Evolutionary conservation across 1,140 invertebrate species (phyloP), one percentile per base, ranked within the genome.

Genomic region (Papilio dardanus): DNA sequence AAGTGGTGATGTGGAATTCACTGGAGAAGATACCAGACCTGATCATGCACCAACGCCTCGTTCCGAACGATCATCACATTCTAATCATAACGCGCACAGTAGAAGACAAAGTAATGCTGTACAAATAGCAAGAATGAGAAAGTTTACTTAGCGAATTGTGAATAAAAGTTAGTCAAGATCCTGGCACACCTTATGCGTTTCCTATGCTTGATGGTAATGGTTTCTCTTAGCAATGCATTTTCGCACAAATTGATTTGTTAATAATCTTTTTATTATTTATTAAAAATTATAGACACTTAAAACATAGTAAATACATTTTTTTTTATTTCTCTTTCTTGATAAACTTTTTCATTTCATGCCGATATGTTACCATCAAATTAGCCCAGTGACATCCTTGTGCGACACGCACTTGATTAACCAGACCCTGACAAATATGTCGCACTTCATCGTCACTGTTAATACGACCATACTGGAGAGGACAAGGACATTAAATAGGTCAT

Each of bases 71-170:
- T 92, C 91, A 1, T 82, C 82, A 3, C 89, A 93, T 77, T 92
- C 89, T 0, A 84, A 85, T 54, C 91, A 93, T 46, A 88, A 83
- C 3, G 46, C 80, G 2, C 91, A 93, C 33, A 93, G 90, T 40
- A 79, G 91, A 62, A 78, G 89, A 40, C 88, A 87, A 54, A 93
- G 91, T 71, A 93, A 92, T 40, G 89, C 86, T 7, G 75, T 88
- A 10, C 89, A 92, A 76, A 87, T 92, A 77, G 89, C 89, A 0
- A 83, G 75, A 77, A 88, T 86, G 83, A 79, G 91, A 8, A 91
- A 89, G 77, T 90, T 85, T 78, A 90, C 83, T 66, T 78, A 78
- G 67, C 40, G 65, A 58, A 76, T 73, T 78, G 37, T 33, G 14
- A n/a, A 31, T 40, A 66, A 74, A n/a, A n/a, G n/a, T n/a, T n/a